These are phyloP conservation scores for Oegoconia quadripuncta DNA, from an alignment of 2,888 invertebrate species.

Conservation along the genomic window DNA sequence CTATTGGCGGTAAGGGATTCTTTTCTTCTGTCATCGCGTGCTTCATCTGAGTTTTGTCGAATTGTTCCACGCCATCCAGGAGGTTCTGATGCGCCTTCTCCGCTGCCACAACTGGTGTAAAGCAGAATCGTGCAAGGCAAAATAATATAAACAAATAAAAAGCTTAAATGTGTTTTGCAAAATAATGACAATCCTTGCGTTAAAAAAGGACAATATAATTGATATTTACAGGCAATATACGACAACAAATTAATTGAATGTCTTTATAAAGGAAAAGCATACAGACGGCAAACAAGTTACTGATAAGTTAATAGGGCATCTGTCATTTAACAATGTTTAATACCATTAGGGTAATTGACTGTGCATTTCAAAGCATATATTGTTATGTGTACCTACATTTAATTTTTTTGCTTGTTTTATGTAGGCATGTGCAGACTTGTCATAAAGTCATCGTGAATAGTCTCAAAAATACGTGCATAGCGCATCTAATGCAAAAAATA, in stretches of 20 bases:
- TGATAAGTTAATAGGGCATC: no score
- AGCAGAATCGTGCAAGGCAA: slow-evolving; percentile 65
- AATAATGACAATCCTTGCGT: no score
- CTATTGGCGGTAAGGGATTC: slow-evolving; percentile 85
- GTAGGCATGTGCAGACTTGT: no score
- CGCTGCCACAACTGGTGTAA: slow-evolving; percentile 82
- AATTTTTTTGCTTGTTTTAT: neutral
- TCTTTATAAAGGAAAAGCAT: neutral
- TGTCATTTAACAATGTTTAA: no score
- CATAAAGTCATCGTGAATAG: no score
- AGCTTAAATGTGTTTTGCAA: slow-evolving; percentile 20
- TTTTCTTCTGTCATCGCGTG: slow-evolving; percentile 87
- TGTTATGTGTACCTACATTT: no score
- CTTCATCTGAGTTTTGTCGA: slow-evolving; percentile 86
- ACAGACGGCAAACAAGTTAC: slow-evolving; percentile 7
- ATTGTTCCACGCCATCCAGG: slow-evolving; percentile 85
- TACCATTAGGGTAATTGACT: no score
- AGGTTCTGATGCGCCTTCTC: slow-evolving; percentile 86
- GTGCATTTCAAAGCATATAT: no score
- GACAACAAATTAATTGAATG: neutral
- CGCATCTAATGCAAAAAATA: neutral
- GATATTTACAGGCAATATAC: neutral
- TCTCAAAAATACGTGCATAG: slow-evolving; percentile 20
- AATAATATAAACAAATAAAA: slow-evolving; percentile 31
- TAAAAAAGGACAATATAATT: slow-evolving; percentile 1